These are phyloP conservation scores for Drosophila leonis DNA, from an alignment of 2,888 invertebrate genomes.

Conservation along the genomic window DNA sequence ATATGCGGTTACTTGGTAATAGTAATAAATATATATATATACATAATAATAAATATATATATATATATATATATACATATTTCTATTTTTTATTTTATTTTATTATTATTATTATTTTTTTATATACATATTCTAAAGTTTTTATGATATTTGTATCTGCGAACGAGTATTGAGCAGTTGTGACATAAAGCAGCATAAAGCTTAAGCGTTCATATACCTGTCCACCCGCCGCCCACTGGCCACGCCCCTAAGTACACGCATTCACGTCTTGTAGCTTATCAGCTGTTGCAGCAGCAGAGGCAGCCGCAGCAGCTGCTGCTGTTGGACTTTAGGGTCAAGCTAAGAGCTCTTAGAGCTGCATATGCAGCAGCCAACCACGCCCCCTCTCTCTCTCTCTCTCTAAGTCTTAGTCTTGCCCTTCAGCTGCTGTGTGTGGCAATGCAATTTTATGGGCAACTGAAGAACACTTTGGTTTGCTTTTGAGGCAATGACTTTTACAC, in stretches of 20 bases:
- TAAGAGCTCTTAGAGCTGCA: conserved; percentile 17
- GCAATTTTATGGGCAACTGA: conserved; percentile 66
- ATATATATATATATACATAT: background rate
- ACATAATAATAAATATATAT: background rate
- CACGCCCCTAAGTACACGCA: background rate
- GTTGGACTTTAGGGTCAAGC: conserved; percentile 33
- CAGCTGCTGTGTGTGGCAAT: conserved; percentile 23
- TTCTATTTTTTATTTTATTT: too few species aligned
- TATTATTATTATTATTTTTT: too few species aligned
- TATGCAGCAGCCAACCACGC: background rate
- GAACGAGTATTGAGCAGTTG: background rate
- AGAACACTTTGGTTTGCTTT: conserved; percentile 60
- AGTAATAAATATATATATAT: background rate
- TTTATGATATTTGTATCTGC: background rate
- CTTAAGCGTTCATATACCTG: background rate
- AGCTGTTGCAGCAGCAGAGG: conserved; percentile 7
- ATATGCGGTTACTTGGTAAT: background rate
- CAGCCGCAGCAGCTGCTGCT: background rate
- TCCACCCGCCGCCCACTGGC: background rate
- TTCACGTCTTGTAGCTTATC: conserved; percentile 2
- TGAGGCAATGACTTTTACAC: conserved; percentile 78
- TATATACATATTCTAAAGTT: background rate
- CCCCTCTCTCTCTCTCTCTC: background rate
- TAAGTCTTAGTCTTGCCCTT: background rate
- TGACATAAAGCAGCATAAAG: background rate